These are phyloP conservation scores for Notocelia uddmanniana DNA, from an alignment of 2,888 invertebrate species.

Conservation along the genomic window DNA sequence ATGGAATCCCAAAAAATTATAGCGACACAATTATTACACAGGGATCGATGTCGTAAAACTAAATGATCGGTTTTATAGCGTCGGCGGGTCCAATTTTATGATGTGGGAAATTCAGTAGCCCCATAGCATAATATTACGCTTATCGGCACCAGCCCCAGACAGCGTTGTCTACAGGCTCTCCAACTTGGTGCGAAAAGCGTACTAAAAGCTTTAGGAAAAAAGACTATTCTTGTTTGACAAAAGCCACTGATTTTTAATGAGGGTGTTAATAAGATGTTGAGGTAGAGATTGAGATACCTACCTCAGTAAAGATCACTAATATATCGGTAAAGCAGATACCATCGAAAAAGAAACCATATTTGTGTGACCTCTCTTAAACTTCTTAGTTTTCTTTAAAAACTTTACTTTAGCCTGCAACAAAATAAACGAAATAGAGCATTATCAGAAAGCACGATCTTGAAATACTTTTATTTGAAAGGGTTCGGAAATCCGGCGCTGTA, in stretches of 20 bases:
- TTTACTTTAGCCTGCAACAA: background rate
- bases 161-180: slow-evolving; percentile 48
- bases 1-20: slow-evolving; percentile 65
- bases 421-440: background rate
- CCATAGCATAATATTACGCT: slow-evolving; percentile 66
- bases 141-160: slow-evolving; percentile 58
- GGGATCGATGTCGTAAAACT: slow-evolving; percentile 76
- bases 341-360: background rate
- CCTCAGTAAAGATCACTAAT: slow-evolving; percentile 8
- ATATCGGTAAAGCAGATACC: no score
- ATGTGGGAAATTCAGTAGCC: slow-evolving; percentile 74
- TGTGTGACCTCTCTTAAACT: background rate
- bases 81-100: slow-evolving; percentile 72
- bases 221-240: background rate
- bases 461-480: background rate
- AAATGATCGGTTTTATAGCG: slow-evolving; percentile 75
- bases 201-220: background rate
- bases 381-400: background rate
- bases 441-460: background rate
- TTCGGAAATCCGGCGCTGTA: background rate
- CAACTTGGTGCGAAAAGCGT: background rate
- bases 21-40: slow-evolving; percentile 74
- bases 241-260: background rate
- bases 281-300: background rate
- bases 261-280: background rate